A percentile compares a stretch with the other conserved stretches of the same genome.
Evolutionary conservation across 2,797 vertebrate genomes (phyloP).

Genomic region (Sebastes kiyomatsui): DNA sequence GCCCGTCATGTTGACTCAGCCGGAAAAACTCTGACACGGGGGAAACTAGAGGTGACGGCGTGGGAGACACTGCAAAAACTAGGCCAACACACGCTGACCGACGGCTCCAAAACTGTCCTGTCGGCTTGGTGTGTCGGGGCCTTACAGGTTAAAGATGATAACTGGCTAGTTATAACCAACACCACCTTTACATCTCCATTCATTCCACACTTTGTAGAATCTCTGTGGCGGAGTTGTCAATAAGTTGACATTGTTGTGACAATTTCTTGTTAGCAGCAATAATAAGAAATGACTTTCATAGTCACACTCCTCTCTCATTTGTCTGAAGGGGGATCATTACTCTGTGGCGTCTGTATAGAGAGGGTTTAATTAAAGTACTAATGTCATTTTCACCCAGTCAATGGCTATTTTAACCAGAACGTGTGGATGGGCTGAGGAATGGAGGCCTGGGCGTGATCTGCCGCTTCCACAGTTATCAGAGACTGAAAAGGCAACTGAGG

Average conservation of each 20-base stretch:
- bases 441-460: slow-evolving; percentile 44
- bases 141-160: not conserved
- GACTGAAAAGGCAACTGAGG: slow-evolving; percentile 12
- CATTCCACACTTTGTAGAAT: not conserved
- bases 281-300: slow-evolving; percentile 46
- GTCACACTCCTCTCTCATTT: slow-evolving; percentile 66
- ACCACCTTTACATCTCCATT: not conserved
- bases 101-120: no score
- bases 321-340: slow-evolving; percentile 69
- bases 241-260: slow-evolving; percentile 23
- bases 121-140: accelerated
- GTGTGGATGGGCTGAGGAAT: slow-evolving; percentile 41
- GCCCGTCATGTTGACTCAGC: no score
- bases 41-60: no score
- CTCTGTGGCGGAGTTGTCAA: slow-evolving; percentile 21
- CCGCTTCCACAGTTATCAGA: slow-evolving; percentile 28
- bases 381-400: slow-evolving; percentile 69
- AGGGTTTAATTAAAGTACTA: slow-evolving; percentile 72
- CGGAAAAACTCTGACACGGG: no score
- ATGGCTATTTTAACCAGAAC: slow-evolving; percentile 62
- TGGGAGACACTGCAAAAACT: no score
- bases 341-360: slow-evolving; percentile 43
- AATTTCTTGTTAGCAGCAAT: slow-evolving; percentile 23
- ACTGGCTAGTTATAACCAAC: not conserved
- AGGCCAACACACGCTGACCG: no score